Conservation (phyloP, 2,888 invertebrate genomes). For the Calliphora vomitoria region DNA sequence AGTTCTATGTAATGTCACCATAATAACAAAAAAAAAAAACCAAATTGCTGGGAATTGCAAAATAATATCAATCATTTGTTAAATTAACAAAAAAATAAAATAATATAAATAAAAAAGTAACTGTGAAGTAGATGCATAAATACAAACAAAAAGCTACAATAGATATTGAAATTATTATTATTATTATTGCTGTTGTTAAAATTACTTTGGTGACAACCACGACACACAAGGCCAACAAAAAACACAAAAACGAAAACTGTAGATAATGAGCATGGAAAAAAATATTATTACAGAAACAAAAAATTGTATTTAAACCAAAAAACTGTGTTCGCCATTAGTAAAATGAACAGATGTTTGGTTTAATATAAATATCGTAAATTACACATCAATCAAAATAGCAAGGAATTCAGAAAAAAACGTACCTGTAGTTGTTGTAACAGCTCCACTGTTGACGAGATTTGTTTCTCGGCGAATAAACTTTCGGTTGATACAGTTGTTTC, state of each 20-base stretch:
- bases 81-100: constrained; percentile 22
- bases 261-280: neutral
- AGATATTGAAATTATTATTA: neutral
- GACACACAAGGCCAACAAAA: neutral
- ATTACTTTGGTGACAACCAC: constrained; percentile 9
- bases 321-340: neutral
- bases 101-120: neutral
- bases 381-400: neutral
- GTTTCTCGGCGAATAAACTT: too few relatives aligned
- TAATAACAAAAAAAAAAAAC: neutral
- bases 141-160: neutral
- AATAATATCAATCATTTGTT: constrained; percentile 50
- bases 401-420: too few relatives aligned
- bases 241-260: neutral
- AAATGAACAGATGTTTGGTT: neutral
- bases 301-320: neutral
- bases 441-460: too few relatives aligned
- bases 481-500: too few relatives aligned
- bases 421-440: too few relatives aligned
- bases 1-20: neutral
- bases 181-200: neutral
- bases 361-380: neutral
- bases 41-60: constrained; percentile 1
- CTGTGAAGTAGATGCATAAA: neutral
- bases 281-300: neutral